Evolutionary conservation across 2,113 vertebrate species (phyloP).

Genomic region (Lepus timidus): DNA sequence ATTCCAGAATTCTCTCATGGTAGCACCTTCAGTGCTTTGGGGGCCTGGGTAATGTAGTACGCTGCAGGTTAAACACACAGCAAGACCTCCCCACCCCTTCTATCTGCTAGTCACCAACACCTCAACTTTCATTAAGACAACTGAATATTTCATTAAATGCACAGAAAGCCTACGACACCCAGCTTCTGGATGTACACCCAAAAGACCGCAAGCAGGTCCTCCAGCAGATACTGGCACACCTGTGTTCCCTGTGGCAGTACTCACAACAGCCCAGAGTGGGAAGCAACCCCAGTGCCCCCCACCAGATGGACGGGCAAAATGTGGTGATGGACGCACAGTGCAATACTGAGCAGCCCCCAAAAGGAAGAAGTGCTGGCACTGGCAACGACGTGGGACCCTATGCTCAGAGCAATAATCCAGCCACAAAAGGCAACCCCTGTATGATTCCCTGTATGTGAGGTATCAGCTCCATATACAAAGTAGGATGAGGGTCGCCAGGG

Average conservation of each 20-base stretch:
- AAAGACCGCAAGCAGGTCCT: not conserved
- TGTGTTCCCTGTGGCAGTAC: not conserved
- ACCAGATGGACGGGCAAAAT: not conserved
- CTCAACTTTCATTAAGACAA: constrained; percentile 29
- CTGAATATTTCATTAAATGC: not conserved
- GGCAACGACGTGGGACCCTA: not conserved
- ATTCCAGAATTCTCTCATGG: not conserved
- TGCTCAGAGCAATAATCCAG: not conserved
- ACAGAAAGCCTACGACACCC: not conserved
- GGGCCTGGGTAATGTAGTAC: not conserved
- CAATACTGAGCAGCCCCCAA: not conserved
- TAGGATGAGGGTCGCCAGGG: not conserved
- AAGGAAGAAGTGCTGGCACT: not conserved
- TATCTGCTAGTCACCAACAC: not conserved
- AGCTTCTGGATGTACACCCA: not conserved
- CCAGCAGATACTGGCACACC: not conserved
- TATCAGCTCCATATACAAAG: not conserved
- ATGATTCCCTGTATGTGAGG: not conserved
- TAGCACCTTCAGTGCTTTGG: not conserved
- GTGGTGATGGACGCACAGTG: rapidly evolving
- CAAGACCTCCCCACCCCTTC: not conserved
- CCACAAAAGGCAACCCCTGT: not conserved
- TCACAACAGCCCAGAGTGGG: not conserved
- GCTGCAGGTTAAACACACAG: not conserved
- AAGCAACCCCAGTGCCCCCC: not conserved